Percentiles rank a stretch among this genome's conserved stretches.
Evolutionary conservation across 2,888 invertebrate genomes (phyloP).

Genomic region (Busseola fusca): DNA sequence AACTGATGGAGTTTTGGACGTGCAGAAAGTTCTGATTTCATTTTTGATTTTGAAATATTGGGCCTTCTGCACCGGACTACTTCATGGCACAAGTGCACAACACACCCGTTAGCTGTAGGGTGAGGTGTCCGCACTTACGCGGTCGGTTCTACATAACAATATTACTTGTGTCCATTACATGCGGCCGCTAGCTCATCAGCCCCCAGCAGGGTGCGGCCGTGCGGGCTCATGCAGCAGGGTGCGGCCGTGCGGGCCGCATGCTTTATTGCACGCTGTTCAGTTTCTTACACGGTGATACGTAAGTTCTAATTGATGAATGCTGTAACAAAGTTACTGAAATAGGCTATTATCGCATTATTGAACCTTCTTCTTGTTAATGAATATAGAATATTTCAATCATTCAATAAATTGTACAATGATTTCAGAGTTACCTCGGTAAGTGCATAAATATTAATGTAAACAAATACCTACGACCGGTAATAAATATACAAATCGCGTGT

Average conservation of each 20-base stretch:
- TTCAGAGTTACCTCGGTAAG: neutral
- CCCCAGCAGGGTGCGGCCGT: neutral
- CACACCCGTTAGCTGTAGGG: slow-evolving; percentile 19
- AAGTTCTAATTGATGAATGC: neutral
- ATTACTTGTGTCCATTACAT: slow-evolving; percentile 16
- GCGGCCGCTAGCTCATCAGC: no score
- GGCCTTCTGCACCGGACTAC: slow-evolving; percentile 14
- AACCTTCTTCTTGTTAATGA: neutral
- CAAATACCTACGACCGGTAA: slow-evolving; percentile 28
- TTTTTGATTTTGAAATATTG: neutral
- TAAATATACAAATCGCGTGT: slow-evolving; percentile 30
- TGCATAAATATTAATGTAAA: slow-evolving; percentile 5
- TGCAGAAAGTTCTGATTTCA: neutral
- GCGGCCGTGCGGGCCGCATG: slow-evolving; percentile 21
- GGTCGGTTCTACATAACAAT: slow-evolving; percentile 3
- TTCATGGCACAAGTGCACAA: slow-evolving; percentile 1
- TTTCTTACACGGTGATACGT: neutral
- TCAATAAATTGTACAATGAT: neutral
- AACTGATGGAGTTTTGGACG: neutral
- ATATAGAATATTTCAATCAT: neutral
- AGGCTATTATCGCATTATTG: neutral
- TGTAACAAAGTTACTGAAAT: neutral
- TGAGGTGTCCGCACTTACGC: neutral
- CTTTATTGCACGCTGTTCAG: neutral
- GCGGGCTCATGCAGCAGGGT: slow-evolving; percentile 33